These are phyloP conservation scores for Hemicentrotus pulcherrimus DNA, from an alignment of 35 echinoderm and acorn worm species.

Conservation along the genomic window DNA sequence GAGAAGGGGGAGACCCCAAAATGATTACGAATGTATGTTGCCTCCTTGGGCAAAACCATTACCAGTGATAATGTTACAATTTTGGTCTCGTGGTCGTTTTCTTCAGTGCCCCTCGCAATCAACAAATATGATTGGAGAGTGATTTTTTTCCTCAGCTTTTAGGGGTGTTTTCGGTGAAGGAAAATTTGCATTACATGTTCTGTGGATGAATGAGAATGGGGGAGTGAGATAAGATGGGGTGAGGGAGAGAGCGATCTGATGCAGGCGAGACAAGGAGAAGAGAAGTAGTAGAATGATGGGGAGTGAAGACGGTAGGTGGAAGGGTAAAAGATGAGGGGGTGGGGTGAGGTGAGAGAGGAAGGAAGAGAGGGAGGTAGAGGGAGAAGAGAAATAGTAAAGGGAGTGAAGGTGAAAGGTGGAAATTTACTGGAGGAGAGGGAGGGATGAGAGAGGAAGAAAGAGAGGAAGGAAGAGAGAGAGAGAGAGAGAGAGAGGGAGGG, in stretches of 20 bases:
- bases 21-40: constrained; percentile 11
- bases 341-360: neutral
- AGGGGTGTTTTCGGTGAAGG: neutral
- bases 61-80: neutral
- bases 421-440: no score
- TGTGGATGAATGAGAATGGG: neutral
- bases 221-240: neutral
- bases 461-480: neutral
- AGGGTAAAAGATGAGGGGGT: neutral
- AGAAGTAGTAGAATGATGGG: neutral
- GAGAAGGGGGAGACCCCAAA: neutral
- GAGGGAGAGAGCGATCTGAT: neutral
- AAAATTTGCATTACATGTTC: neutral
- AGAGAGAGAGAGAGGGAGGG: neutral
- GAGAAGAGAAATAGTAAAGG: neutral
- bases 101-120: neutral
- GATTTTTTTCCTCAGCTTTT: neutral
- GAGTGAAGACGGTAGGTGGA: no score
- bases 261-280: neutral
- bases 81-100: neutral
- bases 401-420: no score
- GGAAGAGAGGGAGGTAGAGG: neutral
- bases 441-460: neutral
- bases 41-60: neutral
- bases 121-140: constrained; percentile 5